Evolutionary conservation across 2,797 vertebrate species (phyloP).

Genomic region (Erpetoichthys calabaricus): DNA sequence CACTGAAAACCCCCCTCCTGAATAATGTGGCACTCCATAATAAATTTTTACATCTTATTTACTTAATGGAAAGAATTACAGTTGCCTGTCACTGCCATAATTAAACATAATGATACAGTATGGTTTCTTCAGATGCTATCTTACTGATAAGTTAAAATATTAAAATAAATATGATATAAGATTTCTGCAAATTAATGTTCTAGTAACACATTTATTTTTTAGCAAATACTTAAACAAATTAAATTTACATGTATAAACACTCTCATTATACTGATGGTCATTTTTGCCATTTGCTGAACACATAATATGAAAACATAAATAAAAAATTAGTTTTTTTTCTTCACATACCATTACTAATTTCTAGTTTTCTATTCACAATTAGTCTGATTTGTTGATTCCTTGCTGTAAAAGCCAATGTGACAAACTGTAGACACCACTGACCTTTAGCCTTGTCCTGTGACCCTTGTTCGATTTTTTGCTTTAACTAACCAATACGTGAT

Average conservation of each 20-base stretch:
- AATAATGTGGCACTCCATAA: constrained; percentile 94
- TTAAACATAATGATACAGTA: constrained; percentile 81
- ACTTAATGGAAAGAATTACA: constrained; percentile 96
- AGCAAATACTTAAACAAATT: too few species aligned
- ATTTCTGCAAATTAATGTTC: constrained; percentile 42
- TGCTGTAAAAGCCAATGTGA: constrained; percentile 50
- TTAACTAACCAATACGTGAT: constrained; percentile 65
- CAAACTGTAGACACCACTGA: constrained; percentile 56
- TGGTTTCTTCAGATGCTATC: constrained; percentile 53
- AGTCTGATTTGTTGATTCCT: constrained; percentile 28
- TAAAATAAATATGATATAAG: constrained; percentile 60
- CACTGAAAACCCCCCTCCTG: constrained; percentile 74
- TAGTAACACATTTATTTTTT: constrained; percentile 18
- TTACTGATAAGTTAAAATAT: constrained; percentile 30
- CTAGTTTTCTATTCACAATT: constrained; percentile 21
- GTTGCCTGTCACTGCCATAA: constrained; percentile 72
- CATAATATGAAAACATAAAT: too few species aligned
- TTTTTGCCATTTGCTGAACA: too few species aligned
- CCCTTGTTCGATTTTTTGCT: constrained; percentile 60
- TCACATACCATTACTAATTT: too few species aligned
- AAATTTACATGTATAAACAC: too few species aligned
- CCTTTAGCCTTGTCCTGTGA: constrained; percentile 65
- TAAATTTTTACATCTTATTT: constrained; percentile 96
- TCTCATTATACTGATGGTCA: too few species aligned
- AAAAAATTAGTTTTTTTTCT: too few species aligned